These are phyloP conservation scores for Eufriesea mexicana DNA, from an alignment of 1,140 invertebrate genomes.

Conservation along the genomic window DNA sequence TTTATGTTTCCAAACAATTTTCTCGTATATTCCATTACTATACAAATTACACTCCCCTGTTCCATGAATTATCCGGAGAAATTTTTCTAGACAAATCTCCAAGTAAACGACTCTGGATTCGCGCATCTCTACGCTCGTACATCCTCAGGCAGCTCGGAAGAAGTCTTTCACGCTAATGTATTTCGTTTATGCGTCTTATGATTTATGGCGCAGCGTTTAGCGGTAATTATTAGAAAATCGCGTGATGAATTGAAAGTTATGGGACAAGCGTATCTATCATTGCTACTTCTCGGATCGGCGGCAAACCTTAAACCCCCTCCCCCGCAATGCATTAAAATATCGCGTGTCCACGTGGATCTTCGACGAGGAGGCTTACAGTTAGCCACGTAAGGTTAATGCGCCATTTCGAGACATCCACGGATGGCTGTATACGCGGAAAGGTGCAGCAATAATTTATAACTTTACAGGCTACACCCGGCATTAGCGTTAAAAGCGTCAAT, in stretches of 20 bases:
- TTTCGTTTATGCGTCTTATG: neutral
- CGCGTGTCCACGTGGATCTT: neutral
- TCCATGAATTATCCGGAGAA: neutral
- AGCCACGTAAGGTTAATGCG: neutral
- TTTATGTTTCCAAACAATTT: no score
- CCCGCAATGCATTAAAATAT: neutral
- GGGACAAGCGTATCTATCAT: neutral
- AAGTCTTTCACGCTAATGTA: no score
- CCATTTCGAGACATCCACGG: neutral
- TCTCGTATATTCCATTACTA: neutral
- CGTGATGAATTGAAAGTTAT: neutral
- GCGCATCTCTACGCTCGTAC: no score
- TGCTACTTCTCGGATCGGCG: no score
- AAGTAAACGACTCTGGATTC: neutral
- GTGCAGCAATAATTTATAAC: slow-evolving; percentile 23
- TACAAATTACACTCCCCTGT: neutral
- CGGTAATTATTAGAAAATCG: slow-evolving; percentile 11
- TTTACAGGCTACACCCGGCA: slow-evolving; percentile 2
- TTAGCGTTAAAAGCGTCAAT: slow-evolving; percentile 15
- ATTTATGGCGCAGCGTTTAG: neutral
- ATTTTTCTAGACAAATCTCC: neutral
- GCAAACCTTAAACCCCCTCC: no score
- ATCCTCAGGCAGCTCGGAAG: no score
- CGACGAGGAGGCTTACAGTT: neutral
- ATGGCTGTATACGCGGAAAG: neutral